Conservation (phyloP, 2,797 vertebrate genomes). For the Crocidura indochinensis region DNA sequence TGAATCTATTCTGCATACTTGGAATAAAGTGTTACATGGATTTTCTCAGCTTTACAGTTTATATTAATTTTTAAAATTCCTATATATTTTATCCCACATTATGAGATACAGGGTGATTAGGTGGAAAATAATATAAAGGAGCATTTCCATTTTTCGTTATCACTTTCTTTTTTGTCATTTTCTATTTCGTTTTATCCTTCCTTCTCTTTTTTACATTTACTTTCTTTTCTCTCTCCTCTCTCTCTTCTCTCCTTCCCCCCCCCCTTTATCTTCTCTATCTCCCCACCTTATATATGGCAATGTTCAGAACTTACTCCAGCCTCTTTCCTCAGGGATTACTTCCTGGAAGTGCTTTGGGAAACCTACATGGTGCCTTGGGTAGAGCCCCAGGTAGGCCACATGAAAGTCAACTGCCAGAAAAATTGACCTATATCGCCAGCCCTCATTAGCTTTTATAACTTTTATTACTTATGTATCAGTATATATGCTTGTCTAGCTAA, state of each 20-base stretch:
- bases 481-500: background rate
- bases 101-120: background rate
- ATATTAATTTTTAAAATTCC: constrained; percentile 27
- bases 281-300: too few species aligned
- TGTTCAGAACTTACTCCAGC: too few species aligned
- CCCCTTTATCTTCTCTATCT: too few species aligned
- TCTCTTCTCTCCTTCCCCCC: background rate
- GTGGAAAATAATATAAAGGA: background rate
- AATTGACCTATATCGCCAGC: too few species aligned
- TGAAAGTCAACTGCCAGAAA: too few species aligned
- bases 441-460: background rate
- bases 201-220: background rate
- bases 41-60: constrained; percentile 5
- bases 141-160: too few species aligned
- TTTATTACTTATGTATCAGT: background rate
- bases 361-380: too few species aligned
- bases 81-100: background rate
- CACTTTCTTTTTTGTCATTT: too few species aligned
- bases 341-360: too few species aligned
- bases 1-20: background rate
- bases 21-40: background rate
- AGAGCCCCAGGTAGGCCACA: too few species aligned
- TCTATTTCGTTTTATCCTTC: too few species aligned
- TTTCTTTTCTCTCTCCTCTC: background rate
- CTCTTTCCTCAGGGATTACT: too few species aligned